phyloP scores from a whole-genome alignment of 2,797 vertebrate species.

The Falco biarmicus region DNA sequence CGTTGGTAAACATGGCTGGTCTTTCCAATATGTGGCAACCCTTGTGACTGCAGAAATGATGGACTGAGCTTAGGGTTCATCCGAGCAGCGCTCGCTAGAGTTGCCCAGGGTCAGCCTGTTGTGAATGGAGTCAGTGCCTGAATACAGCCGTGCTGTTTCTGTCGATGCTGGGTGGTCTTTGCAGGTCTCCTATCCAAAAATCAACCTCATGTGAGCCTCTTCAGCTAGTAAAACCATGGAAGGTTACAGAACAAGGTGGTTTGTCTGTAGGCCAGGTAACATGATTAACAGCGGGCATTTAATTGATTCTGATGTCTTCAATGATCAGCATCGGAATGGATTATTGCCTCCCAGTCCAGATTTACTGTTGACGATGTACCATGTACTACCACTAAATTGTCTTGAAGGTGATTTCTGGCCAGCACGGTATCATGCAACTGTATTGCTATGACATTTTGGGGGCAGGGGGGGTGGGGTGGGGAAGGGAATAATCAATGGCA shows the following conservation, averaged over 20 bases:
- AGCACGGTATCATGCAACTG: background rate
- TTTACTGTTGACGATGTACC: slow-evolving; percentile 18
- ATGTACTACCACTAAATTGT: slow-evolving; percentile 31
- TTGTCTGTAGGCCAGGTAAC: slow-evolving; percentile 22
- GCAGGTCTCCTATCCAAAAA: background rate
- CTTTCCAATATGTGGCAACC: background rate
- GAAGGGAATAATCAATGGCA: background rate
- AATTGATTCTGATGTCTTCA: slow-evolving; percentile 47
- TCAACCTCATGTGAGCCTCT: background rate
- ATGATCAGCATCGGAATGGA: background rate
- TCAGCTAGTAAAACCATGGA: background rate
- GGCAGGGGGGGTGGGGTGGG: too few species aligned
- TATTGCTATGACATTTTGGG: background rate
- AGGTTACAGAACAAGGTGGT: slow-evolving; percentile 26
- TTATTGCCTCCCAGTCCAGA: slow-evolving; percentile 26
- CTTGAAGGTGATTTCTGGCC: slow-evolving; percentile 50
- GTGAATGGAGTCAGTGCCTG: background rate
- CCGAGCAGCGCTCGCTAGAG: background rate
- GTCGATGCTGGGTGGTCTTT: background rate
- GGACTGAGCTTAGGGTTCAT: background rate
- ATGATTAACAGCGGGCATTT: slow-evolving; percentile 36
- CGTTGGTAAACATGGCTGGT: background rate
- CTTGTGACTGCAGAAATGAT: background rate
- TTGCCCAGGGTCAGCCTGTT: background rate
- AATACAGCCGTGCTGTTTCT: background rate